Base-by-base conservation (phyloP, 2,888 invertebrate genomes). In the Conus canariensis region DNA sequence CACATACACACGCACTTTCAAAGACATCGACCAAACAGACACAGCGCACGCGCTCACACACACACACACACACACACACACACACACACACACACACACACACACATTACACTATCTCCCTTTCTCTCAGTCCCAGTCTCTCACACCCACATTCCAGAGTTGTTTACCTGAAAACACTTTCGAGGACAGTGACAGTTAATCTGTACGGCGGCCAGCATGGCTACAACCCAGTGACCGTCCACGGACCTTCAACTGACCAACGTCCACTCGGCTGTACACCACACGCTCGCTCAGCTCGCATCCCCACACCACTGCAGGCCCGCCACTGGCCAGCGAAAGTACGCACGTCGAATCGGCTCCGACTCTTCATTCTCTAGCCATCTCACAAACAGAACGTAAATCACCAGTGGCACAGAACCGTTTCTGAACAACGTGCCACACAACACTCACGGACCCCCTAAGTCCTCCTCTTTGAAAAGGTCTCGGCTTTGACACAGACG, bases 121-220 rank as follows among this genome's bases (percentile, higher is more conserved):
- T 14, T 4, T 12, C 25, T 8, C 45, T 30, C 25, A 30, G 9
- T 25, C 77, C 7, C 25, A 30, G 9, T 9, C 77, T 16, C 8
- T 8, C 30, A 30, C 30, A 25, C 77, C 30, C 77, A 64, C 10
- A 64, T 1, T 64, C 64, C 64, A 64, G 16, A 64, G 16, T 59
- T 12, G 59, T 6, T 16, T 85, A 85, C 85, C 85, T 85, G 59
- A 59, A 59, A 59, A 85, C 85, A 85, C 82, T 80, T 25, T 80
- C 5, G 19, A 19, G 82, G 82, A 85, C 85, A 59, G 85, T 59
- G 59, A 19, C 82, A 19, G 82, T 45, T 45, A 59, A 19, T 58
- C n/a, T 59, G 59, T n/a, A 16, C 85, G n/a, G 85, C 85, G 59
- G 59, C 85, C 85, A 85, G 85, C 85, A 85, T 85, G 85, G 59